These are phyloP conservation scores for Heterodera schachtii DNA, from an alignment of 1,140 invertebrate species.

Conservation along the genomic window DNA sequence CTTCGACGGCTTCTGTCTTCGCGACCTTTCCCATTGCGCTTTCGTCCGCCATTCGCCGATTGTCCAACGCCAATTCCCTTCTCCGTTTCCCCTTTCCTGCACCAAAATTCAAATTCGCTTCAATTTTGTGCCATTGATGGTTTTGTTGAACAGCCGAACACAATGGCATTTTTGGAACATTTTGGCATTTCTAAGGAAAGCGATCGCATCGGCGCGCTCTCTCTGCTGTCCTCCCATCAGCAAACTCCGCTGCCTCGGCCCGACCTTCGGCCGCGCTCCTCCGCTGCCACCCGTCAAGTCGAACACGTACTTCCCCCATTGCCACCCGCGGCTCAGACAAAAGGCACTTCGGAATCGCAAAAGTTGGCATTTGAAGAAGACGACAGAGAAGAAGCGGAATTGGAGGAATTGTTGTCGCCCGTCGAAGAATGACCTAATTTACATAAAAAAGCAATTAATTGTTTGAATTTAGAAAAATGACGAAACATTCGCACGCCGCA, in stretches of 20 bases:
- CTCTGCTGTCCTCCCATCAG: background rate
- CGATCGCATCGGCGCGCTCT: background rate
- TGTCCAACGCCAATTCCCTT: slow-evolving; percentile 1
- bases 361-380: background rate
- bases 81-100: background rate
- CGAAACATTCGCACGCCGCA: background rate
- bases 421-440: background rate
- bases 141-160: background rate
- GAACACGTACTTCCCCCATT: slow-evolving; percentile 8
- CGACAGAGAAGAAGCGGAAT: background rate
- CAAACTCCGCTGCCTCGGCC: slow-evolving; percentile 8
- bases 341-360: background rate
- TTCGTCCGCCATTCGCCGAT: slow-evolving; percentile 11
- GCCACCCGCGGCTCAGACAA: background rate
- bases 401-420: background rate
- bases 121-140: slow-evolving; percentile 15
- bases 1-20: slow-evolving; percentile 40
- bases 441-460: background rate
- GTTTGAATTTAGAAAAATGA: background rate
- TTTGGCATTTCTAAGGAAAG: background rate
- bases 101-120: slow-evolving; percentile 26
- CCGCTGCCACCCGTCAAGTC: slow-evolving; percentile 17
- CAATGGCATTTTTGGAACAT: background rate
- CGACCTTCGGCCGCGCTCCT: background rate
- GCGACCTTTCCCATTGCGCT: slow-evolving; percentile 30